Base-by-base conservation (phyloP, 2,888 invertebrate species). In the Hypolimnas misippus region DNA sequence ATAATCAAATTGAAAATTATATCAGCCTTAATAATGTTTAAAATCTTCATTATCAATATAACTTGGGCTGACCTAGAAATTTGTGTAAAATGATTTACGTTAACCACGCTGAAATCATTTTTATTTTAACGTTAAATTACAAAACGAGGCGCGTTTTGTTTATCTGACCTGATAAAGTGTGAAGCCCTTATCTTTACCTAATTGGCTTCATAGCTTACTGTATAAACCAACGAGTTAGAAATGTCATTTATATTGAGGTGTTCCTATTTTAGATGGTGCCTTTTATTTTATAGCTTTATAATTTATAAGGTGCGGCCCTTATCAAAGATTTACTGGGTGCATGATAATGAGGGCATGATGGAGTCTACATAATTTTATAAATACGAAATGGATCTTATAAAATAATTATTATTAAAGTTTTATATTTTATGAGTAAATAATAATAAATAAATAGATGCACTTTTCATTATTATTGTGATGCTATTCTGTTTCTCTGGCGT, bases 161-260 rank as follows among this genome's bases (percentile, higher is more conserved):
- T 87, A 86, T 84, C 82, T 78, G 58, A 52, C 66, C 65, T 76
- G 86, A 88, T 86, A 87, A 83, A 75, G 66, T 68, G 68, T 69
- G 66, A 38, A 71, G 81, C 82, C 83, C 83, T 89, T 89, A 89
- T 89, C 89, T 79, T 71, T 72, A 74, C 74, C 77, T 86, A 87
- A 86, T 87, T 86, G 78, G 77, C 73, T 73, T 76, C 73, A 71
- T n/a, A 54, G 65, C 73, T 78, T n/a, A n/a, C n/a, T 77, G 56
- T 68, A 68, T 70, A 75, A 83, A 71, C 79, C 77, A 62, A 65
- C 74, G 51, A 52, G 64, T 68, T 76, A 68, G 35, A 73, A 73
- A 68, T 71, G 76, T 62, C 35, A 65, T 67, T 71, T 67, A 62
- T 70, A 58, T 70, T 77, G 29, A 51, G 38, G 35, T 40, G 29